Evolutionary conservation across 30 jellyfish, hydroid and myxozoan species (phyloP).

Genomic region (Sanderia malayensis): DNA sequence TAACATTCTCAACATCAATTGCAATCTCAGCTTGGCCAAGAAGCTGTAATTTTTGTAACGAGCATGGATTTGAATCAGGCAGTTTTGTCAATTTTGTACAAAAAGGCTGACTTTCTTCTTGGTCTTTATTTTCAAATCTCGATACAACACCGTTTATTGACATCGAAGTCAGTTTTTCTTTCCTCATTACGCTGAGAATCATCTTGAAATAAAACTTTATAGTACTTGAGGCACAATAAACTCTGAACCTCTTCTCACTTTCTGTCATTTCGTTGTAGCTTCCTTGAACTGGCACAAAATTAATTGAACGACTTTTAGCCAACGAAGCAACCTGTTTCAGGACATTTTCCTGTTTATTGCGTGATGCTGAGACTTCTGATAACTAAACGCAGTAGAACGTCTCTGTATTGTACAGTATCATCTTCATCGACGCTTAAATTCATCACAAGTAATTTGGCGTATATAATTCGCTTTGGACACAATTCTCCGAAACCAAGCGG

Average conservation of each 20-base stretch:
- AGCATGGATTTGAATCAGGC: too few relatives aligned
- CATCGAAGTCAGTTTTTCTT: not conserved
- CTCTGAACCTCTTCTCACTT: not conserved
- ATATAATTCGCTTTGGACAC: slow-evolving; percentile 72
- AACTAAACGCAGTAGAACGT: not conserved
- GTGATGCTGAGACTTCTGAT: not conserved
- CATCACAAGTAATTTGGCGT: slow-evolving; percentile 42
- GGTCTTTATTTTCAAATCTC: too few relatives aligned
- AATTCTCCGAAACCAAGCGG: slow-evolving; percentile 83
- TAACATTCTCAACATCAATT: too few relatives aligned
- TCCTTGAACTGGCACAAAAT: not conserved
- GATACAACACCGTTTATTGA: too few relatives aligned
- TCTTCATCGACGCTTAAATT: slow-evolving; percentile 48
- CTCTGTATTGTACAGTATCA: not conserved
- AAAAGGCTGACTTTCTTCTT: too few relatives aligned
- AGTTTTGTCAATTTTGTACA: too few relatives aligned
- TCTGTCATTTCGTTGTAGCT: not conserved
- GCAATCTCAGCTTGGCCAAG: too few relatives aligned
- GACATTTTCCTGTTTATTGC: not conserved
- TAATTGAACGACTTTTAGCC: not conserved
- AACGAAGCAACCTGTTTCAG: not conserved
- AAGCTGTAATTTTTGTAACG: too few relatives aligned
- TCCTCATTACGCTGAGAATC: not conserved
- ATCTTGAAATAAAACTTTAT: slow-evolving; percentile 1
- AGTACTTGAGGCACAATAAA: not conserved